Base-by-base conservation (phyloP, 2,797 vertebrate genomes). In the Myotis daubentonii region DNA sequence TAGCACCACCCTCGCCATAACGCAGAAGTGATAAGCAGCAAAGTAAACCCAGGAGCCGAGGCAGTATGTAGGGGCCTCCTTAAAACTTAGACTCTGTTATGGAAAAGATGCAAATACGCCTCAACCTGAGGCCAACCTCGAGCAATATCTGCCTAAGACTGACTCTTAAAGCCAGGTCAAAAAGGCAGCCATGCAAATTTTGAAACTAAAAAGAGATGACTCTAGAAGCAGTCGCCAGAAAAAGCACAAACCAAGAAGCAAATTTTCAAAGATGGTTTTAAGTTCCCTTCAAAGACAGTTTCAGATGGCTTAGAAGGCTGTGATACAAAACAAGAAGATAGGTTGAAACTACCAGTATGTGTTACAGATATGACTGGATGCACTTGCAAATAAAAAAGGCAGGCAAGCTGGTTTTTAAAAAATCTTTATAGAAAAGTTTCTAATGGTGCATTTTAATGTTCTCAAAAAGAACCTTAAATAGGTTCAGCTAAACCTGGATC, bases 121-220 rank as follows among this genome's bases (percentile, higher is more conserved):
- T 33, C 66, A 81, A 11, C 36, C n/a, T 11, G 28, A 82, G 76
- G 80, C 78, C 10, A 49, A 92, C 68, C 82, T 90, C 82, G 5
- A 88, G 95, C 72, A 90, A 85, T 41, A 70, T 6, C 28, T 93
- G 76, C 91, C 1, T 38, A 70, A 88, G 25, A 65, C 65, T 23
- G 87, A 49, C 75, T 93, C 47, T 82, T 88, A 62, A 92, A 94
- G 85, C 79, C 41, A 55, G 88, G n/a, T 87, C 19, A 62, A 55
- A 94, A 83, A 82, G 71, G 84, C 87, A 84, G 55, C 81, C 76
- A 95, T 96, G 96, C 96, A 97, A 95, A 96, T 89, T 89, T 93
- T 62, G 93, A 96, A 83, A 93, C 91, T 89, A 71, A 92, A 97
- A 95, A 75, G 19, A 57, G 60, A 16, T 55, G 51, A 87, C 83